Evolutionary conservation across 2,113 vertebrate species (phyloP).

Genomic region (Alectura lathami): DNA sequence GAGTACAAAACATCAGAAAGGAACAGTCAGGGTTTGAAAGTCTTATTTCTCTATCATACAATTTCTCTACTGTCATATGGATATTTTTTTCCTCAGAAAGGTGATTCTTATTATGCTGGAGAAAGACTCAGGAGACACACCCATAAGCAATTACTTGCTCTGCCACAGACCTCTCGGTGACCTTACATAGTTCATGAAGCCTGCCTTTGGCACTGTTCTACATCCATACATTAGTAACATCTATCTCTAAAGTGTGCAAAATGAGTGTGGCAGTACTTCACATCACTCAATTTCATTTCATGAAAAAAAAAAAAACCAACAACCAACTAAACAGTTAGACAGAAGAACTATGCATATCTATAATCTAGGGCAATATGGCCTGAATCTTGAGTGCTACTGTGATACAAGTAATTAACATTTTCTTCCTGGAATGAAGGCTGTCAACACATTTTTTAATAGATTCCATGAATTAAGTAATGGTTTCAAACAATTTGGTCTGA

Average conservation of each 20-base stretch:
- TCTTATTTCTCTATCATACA: not conserved
- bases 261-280: conserved; percentile 18
- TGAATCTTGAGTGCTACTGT: conserved; percentile 73
- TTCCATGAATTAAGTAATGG: conserved; percentile 71
- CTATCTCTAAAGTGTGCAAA: not conserved
- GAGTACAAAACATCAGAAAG: not conserved
- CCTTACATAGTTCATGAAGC: not conserved
- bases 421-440: conserved; percentile 74
- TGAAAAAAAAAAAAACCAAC: not conserved
- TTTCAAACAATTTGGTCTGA: conserved; percentile 72
- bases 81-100: not conserved
- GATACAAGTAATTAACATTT: conserved; percentile 74
- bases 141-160: not conserved
- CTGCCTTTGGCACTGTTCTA: not conserved
- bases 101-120: not conserved
- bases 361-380: conserved; percentile 72
- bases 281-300: conserved; percentile 38
- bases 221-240: not conserved
- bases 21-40: not conserved
- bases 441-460: conserved; percentile 72
- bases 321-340: not conserved
- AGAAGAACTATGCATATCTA: conserved; percentile 68
- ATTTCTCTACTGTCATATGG: not conserved
- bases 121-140: not conserved
- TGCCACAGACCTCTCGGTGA: not conserved